Base-by-base conservation (phyloP, 1,140 invertebrate species). In the Trachymyrmex cornetzi region DNA sequence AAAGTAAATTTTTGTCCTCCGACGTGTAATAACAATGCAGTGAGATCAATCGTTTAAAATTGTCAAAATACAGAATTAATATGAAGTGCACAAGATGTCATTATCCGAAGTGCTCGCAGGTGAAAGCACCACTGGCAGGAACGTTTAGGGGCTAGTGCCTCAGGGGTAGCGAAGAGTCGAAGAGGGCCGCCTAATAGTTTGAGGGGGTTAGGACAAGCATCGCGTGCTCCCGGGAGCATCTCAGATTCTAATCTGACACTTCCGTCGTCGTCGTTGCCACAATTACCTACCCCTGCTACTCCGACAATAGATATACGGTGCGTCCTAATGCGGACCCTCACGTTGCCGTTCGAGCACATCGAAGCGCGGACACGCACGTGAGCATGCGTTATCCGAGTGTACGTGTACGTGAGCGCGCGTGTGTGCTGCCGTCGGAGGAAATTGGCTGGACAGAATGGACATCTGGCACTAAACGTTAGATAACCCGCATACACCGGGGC, bases 221-320 rank as follows among this genome's bases (percentile, higher is more conserved):
- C 88, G 93, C 93, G 93, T 94, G 93, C 91, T 91, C 87, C 88
- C 88, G 88, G 89, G 92, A 94, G 90, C 92, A 93, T 94, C 93
- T 94, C 94, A 94, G 94, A 94, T 94, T 93, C 91, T 91, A 94
- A 94, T 94, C 94, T 93, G 92, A 94, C 93, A 94, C 92, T 94
- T 94, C 93, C 91, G 90, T 91, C 91, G 89, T 89, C 90, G 90
- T 92, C 86, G 82, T 91, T 88, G 89, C 87, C 91, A 92, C 93
- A 93, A 93, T 93, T 93, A 93, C 92, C 88, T 93, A 93, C 92
- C 88, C 82, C 80, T 67, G 59, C 80, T 63, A 53, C 69, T 67
- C 72, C 87, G 66, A 87, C 86, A 74, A 87, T 80, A 82, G 75
- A 82, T 87, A 71, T 59, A 50, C 67, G 90, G 74, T 87, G 57